Evolutionary conservation across 2,888 invertebrate genomes (phyloP).

Genomic region (Patella caerulea): DNA sequence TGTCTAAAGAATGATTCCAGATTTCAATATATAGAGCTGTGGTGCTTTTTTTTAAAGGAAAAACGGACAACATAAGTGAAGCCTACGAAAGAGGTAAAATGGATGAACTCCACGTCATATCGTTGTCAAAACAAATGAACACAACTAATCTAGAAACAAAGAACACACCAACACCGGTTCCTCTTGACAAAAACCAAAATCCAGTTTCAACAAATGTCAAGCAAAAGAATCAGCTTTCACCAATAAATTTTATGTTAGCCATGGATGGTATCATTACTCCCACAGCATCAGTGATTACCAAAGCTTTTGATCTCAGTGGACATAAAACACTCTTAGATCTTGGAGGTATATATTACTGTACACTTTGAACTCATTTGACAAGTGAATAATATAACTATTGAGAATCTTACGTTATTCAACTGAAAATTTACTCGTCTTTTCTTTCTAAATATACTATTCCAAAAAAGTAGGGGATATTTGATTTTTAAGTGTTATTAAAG

Average conservation of each 20-base stretch:
- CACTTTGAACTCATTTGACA: too few species aligned
- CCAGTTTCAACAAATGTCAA: not conserved
- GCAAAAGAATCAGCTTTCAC: constrained; percentile 25
- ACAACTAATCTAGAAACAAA: not conserved
- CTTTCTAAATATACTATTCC: too few species aligned
- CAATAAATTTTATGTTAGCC: constrained; percentile 47
- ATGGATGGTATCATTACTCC: constrained; percentile 53
- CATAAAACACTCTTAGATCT: constrained; percentile 54
- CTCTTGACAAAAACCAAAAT: constrained; percentile 8
- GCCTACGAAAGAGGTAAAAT: not conserved
- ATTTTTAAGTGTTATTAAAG: too few species aligned
- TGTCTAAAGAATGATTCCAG: too few species aligned
- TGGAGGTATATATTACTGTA: constrained; percentile 46
- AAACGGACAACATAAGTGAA: too few species aligned
- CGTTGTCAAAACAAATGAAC: constrained; percentile 7
- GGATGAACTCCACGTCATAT: not conserved
- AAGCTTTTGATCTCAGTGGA: constrained; percentile 54
- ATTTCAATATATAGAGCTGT: too few species aligned
- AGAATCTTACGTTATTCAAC: too few species aligned
- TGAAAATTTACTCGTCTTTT: too few species aligned
- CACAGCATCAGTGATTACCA: constrained; percentile 45
- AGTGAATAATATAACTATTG: too few species aligned
- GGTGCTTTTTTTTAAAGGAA: too few species aligned
- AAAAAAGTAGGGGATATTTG: too few species aligned
- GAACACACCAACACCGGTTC: not conserved